These are phyloP conservation scores for Eulemur albifrons DNA, from an alignment of 2,797 vertebrate species.

Conservation along the genomic window DNA sequence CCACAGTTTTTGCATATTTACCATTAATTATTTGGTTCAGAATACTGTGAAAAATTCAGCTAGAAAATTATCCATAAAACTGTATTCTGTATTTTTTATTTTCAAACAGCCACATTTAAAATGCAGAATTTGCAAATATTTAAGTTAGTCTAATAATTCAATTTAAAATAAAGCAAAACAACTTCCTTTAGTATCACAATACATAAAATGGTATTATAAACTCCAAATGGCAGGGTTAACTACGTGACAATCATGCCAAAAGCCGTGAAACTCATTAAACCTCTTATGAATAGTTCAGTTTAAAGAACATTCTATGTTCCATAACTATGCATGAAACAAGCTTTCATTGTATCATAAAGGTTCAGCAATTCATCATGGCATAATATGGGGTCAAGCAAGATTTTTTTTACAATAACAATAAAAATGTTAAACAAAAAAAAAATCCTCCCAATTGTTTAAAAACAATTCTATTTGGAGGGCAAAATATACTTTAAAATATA, in stretches of 20 bases:
- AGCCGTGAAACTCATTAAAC: slow-evolving; percentile 81
- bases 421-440: slow-evolving; percentile 66
- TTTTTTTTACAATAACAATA: slow-evolving; percentile 68
- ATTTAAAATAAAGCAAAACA: slow-evolving; percentile 85
- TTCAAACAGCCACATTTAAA: slow-evolving; percentile 87
- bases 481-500: slow-evolving; percentile 80
- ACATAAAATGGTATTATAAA: slow-evolving; percentile 84
- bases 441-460: slow-evolving; percentile 64
- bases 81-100: slow-evolving; percentile 85
- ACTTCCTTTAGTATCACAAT: slow-evolving; percentile 85
- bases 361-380: slow-evolving; percentile 82
- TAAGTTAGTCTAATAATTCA: slow-evolving; percentile 86
- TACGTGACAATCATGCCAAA: slow-evolving; percentile 78
- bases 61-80: slow-evolving; percentile 85
- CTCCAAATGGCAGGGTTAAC: slow-evolving; percentile 81
- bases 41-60: slow-evolving; percentile 82
- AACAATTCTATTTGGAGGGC: slow-evolving; percentile 70
- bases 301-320: slow-evolving; percentile 77
- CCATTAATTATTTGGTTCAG: slow-evolving; percentile 58
- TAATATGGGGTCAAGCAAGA: slow-evolving; percentile 64
- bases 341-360: slow-evolving; percentile 77
- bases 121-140: slow-evolving; percentile 86
- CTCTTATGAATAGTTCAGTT: slow-evolving; percentile 79
- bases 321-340: slow-evolving; percentile 74
- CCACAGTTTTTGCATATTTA: slow-evolving; percentile 63